Evolutionary conservation across 2,797 vertebrate genomes (phyloP).

Genomic region (Limosa lapponica): DNA sequence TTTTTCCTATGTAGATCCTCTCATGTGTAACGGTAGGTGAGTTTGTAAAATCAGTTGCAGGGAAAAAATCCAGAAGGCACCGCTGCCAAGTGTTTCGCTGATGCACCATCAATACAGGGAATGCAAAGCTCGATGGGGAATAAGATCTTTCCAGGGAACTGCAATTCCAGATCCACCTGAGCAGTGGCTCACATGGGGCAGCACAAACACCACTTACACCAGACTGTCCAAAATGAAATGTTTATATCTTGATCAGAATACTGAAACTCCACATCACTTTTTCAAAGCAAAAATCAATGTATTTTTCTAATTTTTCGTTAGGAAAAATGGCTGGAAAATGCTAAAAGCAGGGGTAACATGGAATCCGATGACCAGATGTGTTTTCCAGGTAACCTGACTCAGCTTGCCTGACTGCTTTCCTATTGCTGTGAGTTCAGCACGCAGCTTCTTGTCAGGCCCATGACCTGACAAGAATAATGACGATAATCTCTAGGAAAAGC

Average conservation of each 20-base stretch:
- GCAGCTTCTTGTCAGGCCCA: not conserved
- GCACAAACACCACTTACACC: not conserved
- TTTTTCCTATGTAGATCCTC: not conserved
- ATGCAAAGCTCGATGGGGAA: fast-evolving
- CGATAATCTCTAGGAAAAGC: not conserved
- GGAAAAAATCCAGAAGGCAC: not conserved
- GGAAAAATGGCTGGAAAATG: not conserved
- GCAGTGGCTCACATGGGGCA: fast-evolving
- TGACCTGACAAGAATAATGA: fast-evolving
- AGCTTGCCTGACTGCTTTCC: not conserved
- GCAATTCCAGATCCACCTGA: not conserved
- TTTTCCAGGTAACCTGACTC: not conserved
- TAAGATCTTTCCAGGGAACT: not conserved
- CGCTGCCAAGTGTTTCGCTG: not conserved
- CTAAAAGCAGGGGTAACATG: not conserved
- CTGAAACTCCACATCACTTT: not conserved
- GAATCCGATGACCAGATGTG: not conserved
- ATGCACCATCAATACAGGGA: not conserved
- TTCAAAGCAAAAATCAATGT: not conserved
- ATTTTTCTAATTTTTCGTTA: not conserved
- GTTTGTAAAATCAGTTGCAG: not conserved
- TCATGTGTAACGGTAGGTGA: not conserved
- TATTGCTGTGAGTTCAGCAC: not conserved
- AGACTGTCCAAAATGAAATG: not conserved
- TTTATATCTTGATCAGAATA: not conserved